Conservation (phyloP, 2,113 vertebrate genomes). For the Triplophysa tibetana region DNA sequence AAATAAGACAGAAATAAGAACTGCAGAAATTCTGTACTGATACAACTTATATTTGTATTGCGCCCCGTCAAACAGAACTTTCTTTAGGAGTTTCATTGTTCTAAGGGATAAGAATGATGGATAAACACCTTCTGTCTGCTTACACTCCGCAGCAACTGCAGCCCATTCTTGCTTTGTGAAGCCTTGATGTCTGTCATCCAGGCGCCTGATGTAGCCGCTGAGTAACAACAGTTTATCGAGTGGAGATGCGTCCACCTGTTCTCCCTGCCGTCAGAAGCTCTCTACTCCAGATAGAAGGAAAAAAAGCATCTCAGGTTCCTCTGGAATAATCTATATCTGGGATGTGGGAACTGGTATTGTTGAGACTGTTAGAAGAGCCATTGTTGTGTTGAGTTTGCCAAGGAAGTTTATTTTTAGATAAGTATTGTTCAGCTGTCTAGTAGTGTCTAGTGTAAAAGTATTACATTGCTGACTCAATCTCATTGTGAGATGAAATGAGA, state of each 20-base stretch:
- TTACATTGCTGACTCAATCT: no score
- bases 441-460: no score
- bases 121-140: not conserved
- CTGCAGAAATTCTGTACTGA: not conserved
- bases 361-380: no score
- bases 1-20: not conserved
- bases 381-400: no score
- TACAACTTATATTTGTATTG: not conserved
- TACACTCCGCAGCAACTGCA: conserved; percentile 15
- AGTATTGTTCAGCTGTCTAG: no score
- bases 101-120: not conserved
- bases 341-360: no score
- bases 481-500: no score
- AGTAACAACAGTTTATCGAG: conserved; percentile 15
- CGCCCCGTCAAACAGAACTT: not conserved
- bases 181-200: not conserved
- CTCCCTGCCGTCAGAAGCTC: not conserved
- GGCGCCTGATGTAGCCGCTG: not conserved
- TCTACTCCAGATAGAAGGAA: not conserved
- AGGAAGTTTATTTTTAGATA: no score
- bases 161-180: conserved; percentile 8
- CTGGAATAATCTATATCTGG: not conserved
- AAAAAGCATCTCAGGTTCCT: not conserved
- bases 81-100: not conserved
- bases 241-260: conserved; percentile 9